A percentile compares a stretch with the other conserved stretches of the same genome.
These are phyloP conservation scores for Pseudomyrmex flavicornis DNA, from an alignment of 1,140 invertebrate species.

Conservation along the genomic window DNA sequence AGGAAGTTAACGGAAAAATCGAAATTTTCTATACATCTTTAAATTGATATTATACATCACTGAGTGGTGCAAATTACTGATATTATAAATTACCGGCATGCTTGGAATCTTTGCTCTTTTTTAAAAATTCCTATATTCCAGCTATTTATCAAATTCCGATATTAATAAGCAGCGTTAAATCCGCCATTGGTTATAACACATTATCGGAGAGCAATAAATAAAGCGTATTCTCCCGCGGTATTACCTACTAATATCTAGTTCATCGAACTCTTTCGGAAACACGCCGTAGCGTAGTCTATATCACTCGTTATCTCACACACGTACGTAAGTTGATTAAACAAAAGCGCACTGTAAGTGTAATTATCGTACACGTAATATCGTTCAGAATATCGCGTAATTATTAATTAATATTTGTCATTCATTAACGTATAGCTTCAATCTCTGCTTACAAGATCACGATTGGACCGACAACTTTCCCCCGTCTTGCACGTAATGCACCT, in stretches of 20 bases:
- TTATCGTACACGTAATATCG: background rate
- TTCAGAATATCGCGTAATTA: background rate
- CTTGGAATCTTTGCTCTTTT: slow-evolving; percentile 22
- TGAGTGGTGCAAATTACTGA: slow-evolving; percentile 20
- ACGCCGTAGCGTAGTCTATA: background rate
- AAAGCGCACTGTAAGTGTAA: background rate
- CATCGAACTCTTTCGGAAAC: background rate
- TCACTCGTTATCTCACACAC: background rate
- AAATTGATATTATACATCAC: slow-evolving; percentile 9
- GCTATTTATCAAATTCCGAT: slow-evolving; percentile 54
- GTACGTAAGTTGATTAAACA: slow-evolving; percentile 9
- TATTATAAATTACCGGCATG: slow-evolving; percentile 30
- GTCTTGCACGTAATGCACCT: background rate
- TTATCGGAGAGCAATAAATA: slow-evolving; percentile 36
- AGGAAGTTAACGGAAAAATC: background rate
- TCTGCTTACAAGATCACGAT: slow-evolving; percentile 1
- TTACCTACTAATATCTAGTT: slow-evolving; percentile 40
- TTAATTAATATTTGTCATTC: slow-evolving; percentile 25
- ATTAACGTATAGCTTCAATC: slow-evolving; percentile 9
- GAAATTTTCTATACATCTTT: slow-evolving; percentile 1
- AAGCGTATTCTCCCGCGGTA: slow-evolving; percentile 11
- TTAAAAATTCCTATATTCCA: slow-evolving; percentile 52
- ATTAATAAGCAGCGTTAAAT: slow-evolving; percentile 55
- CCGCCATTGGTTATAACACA: slow-evolving; percentile 18
- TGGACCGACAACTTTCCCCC: background rate